Conservation (phyloP, 2,113 vertebrate genomes). For the Triplophysa tibetana region DNA sequence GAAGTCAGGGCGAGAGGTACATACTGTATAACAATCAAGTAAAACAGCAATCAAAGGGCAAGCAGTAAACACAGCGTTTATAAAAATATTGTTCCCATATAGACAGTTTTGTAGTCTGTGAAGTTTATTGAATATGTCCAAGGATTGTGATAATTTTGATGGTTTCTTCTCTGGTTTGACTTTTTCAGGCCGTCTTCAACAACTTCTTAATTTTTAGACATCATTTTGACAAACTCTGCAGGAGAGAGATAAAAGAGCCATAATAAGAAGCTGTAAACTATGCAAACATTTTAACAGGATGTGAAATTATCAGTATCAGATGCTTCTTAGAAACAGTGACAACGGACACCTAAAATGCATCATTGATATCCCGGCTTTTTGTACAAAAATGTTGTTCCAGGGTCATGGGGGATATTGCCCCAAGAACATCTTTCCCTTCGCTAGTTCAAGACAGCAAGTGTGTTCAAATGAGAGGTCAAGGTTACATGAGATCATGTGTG, state of each 20-base stretch:
- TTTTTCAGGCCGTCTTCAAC: neutral
- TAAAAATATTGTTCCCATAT: slow-evolving; percentile 7
- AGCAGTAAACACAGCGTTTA: neutral
- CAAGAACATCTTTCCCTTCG: too few species aligned
- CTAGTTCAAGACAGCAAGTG: too few species aligned
- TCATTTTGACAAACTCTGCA: slow-evolving; percentile 78
- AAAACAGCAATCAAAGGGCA: neutral
- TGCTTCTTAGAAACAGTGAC: neutral
- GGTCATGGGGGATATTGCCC: too few species aligned
- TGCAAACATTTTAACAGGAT: neutral
- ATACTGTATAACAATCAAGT: neutral
- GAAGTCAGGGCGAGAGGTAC: neutral
- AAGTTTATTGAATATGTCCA: neutral
- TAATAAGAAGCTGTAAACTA: neutral
- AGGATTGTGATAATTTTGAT: neutral
- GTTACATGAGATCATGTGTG: too few species aligned
- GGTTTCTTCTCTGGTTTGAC: neutral
- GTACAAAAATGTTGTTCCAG: too few species aligned
- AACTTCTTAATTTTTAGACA: slow-evolving; percentile 64
- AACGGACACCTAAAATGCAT: neutral
- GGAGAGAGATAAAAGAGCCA: slow-evolving; percentile 8
- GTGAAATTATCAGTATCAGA: neutral
- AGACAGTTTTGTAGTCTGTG: neutral
- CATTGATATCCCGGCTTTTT: neutral
- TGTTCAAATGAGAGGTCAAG: too few species aligned